A percentile compares a stretch with the other conserved stretches of the same genome.
Evolutionary conservation across 2,888 invertebrate genomes (phyloP).

Genomic region (Nomada flava): DNA sequence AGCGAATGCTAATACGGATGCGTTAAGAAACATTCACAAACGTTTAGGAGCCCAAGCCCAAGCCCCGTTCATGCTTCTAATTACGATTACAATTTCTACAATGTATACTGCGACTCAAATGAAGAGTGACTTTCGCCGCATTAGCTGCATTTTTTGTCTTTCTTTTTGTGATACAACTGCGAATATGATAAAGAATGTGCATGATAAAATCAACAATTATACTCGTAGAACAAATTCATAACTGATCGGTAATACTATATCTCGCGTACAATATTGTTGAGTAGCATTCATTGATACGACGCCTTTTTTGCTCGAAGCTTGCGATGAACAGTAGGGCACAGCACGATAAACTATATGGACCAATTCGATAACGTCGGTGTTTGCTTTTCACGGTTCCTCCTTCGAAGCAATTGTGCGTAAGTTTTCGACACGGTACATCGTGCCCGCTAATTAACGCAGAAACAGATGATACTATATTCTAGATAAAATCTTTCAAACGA

Average conservation of each 20-base stretch:
- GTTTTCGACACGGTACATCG: conserved; percentile 44
- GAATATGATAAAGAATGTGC: conserved; percentile 45
- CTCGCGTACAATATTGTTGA: neutral
- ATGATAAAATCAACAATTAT: conserved; percentile 62
- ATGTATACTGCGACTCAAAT: neutral
- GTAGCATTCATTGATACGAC: neutral
- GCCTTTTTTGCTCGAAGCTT: conserved; percentile 3
- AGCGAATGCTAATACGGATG: conserved; percentile 51
- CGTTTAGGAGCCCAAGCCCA: neutral
- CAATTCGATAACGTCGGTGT: conserved; percentile 71
- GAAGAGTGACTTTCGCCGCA: neutral
- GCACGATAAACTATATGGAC: conserved; percentile 71
- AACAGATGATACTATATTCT: conserved; percentile 4
- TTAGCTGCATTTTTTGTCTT: conserved; percentile 34
- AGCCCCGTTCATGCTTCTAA: neutral
- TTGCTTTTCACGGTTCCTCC: conserved; percentile 52
- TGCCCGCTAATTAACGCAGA: conserved; percentile 12
- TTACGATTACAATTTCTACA: neutral
- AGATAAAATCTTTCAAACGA: conserved; percentile 1
- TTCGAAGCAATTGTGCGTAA: conserved; percentile 73
- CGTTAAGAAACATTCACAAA: conserved; percentile 1
- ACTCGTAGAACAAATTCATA: conserved; percentile 49
- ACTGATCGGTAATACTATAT: conserved; percentile 40
- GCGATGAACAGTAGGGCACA: conserved; percentile 31
- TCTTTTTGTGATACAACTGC: neutral